Percentiles rank a stretch among this genome's conserved stretches.
phyloP scores from a whole-genome alignment of 1,140 invertebrate species.

The Vanessa tameamea region DNA sequence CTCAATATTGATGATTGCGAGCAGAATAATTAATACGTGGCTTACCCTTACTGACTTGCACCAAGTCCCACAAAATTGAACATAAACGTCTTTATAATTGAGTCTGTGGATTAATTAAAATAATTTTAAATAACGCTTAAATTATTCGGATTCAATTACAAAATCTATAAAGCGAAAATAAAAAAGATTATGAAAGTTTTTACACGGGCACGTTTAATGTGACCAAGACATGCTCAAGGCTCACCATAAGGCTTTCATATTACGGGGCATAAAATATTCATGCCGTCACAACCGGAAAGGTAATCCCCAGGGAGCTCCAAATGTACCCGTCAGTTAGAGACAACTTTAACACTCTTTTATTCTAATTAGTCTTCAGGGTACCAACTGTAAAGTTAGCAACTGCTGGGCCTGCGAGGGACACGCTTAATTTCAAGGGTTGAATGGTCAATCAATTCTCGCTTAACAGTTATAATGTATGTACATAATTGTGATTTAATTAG shows the following conservation, averaged over 20 bases:
- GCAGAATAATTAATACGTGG: no score
- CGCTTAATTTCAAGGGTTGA: conserved; percentile 26
- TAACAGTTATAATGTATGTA: conserved; percentile 26
- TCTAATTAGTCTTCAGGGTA: conserved; percentile 63
- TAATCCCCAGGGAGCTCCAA: conserved; percentile 38
- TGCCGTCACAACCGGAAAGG: conserved; percentile 38
- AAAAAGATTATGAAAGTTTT: no score
- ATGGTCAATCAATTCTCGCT: conserved; percentile 28
- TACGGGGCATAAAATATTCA: conserved; percentile 45
- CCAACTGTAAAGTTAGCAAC: conserved; percentile 45
- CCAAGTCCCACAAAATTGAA: no score
- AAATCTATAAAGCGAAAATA: no score
- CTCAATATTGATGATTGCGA: no score
- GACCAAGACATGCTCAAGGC: not conserved
- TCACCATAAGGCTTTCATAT: conserved; percentile 1
- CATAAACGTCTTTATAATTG: no score
- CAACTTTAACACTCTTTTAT: conserved; percentile 73
- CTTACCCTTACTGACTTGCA: no score
- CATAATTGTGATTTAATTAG: conserved; percentile 16
- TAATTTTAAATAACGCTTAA: no score
- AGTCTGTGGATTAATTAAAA: no score
- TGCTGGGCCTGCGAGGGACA: conserved; percentile 38
- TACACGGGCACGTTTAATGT: not conserved
- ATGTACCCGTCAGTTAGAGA: conserved; percentile 46
- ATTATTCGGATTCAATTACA: no score